Conservation (phyloP, 2,888 invertebrate genomes). For the Agonopterix heracliana region DNA sequence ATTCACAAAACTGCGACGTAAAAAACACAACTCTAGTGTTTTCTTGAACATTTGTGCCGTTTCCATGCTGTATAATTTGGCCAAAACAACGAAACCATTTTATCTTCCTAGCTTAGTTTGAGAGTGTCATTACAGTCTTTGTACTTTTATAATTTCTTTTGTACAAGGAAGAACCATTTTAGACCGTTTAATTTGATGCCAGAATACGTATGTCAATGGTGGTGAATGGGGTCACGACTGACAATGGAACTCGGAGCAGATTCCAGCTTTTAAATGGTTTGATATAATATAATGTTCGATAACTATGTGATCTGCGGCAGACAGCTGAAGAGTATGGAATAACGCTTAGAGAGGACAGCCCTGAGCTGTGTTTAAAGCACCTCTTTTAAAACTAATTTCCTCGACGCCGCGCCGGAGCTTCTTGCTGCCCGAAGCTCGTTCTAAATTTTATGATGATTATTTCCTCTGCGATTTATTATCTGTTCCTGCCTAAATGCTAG, state of each 20-base stretch:
- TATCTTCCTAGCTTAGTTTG: too few relatives aligned
- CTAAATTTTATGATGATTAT: slow-evolving; percentile 12
- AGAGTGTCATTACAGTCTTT: too few relatives aligned
- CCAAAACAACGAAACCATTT: too few relatives aligned
- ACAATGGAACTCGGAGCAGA: slow-evolving; percentile 29
- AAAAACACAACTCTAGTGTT: too few relatives aligned
- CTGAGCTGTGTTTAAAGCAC: slow-evolving; percentile 10
- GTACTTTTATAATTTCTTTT: too few relatives aligned
- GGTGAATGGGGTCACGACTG: slow-evolving; percentile 31
- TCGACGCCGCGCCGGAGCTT: slow-evolving; percentile 1
- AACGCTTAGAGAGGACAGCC: slow-evolving; percentile 3
- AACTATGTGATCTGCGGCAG: slow-evolving; percentile 15
- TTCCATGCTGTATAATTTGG: too few relatives aligned
- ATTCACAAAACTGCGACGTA: too few relatives aligned
- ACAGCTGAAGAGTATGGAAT: slow-evolving; percentile 1
- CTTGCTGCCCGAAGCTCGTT: slow-evolving; percentile 2
- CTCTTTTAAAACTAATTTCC: slow-evolving; percentile 14
- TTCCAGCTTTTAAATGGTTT: slow-evolving; percentile 28
- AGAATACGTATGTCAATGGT: background rate
- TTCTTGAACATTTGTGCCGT: too few relatives aligned
- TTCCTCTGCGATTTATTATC: slow-evolving; percentile 10
- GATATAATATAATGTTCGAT: slow-evolving; percentile 37
- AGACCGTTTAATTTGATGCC: background rate
- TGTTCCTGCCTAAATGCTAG: background rate
- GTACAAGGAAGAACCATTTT: too few relatives aligned